These are phyloP conservation scores for Lobophora halterata DNA, from an alignment of 2,888 invertebrate species.

Conservation along the genomic window DNA sequence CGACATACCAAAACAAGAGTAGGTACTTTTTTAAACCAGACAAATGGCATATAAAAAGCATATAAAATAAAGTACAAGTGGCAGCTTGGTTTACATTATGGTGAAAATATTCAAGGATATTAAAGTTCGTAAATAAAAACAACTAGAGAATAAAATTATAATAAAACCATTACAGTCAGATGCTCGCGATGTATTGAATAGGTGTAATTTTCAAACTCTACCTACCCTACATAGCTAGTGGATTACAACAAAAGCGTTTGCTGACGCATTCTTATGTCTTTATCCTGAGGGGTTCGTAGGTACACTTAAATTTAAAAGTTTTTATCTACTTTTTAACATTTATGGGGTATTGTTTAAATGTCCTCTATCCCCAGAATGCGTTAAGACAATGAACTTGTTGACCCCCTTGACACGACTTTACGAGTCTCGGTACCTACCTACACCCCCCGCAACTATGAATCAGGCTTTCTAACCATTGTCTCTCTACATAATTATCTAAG, in stretches of 20 bases:
- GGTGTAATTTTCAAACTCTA: conserved; percentile 7
- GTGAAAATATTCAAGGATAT: no score
- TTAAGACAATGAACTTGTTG: conserved; percentile 69
- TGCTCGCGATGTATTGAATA: conserved; percentile 1
- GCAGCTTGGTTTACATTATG: no score
- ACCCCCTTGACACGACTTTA: conserved; percentile 55
- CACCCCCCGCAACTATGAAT: conserved; percentile 53
- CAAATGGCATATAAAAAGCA: no score
- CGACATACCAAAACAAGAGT: neutral
- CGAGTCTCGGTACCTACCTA: conserved; percentile 32
- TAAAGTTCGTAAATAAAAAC: neutral
- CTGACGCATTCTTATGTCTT: conserved; percentile 18
- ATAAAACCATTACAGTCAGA: neutral
- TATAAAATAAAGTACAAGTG: no score
- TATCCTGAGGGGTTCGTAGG: conserved; percentile 27
- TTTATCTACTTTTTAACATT: conserved; percentile 58
- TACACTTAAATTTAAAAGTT: conserved; percentile 55
- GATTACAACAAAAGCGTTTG: conserved; percentile 14
- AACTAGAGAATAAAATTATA: neutral
- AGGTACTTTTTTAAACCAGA: neutral
- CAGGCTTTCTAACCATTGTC: conserved; percentile 48
- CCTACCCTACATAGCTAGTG: no score
- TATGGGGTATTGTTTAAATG: conserved; percentile 63
- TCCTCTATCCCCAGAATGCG: conserved; percentile 52
- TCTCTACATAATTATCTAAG: conserved; percentile 34